Percentiles rank a stretch among this genome's conserved stretches.
Evolutionary conservation across 2,888 invertebrate species (phyloP).

Genomic region (Ecliptopera silaceata): DNA sequence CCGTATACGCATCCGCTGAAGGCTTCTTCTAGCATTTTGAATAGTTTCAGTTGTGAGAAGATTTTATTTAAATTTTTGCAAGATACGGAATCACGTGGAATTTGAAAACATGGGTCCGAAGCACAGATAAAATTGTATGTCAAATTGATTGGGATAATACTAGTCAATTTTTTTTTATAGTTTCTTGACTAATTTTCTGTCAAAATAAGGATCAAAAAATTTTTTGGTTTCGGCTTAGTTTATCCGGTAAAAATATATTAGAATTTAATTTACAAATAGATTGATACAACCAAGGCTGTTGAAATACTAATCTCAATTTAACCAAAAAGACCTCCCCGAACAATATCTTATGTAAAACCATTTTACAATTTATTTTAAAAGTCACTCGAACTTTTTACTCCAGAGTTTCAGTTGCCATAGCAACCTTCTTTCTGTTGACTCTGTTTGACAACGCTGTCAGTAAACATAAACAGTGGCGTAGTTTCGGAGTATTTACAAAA

Average conservation of each 20-base stretch:
- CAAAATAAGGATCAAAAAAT: too few species aligned
- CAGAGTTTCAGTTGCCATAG: constrained; percentile 35
- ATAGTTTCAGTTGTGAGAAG: background rate
- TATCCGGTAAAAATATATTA: too few species aligned
- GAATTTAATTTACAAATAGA: too few species aligned
- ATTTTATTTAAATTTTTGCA: constrained; percentile 1
- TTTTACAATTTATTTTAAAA: too few species aligned
- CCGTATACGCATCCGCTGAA: constrained; percentile 44
- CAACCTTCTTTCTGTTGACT: constrained; percentile 28
- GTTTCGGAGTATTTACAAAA: constrained; percentile 8
- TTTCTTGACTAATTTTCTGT: too few species aligned
- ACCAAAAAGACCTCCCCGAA: too few species aligned
- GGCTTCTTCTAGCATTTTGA: constrained; percentile 48
- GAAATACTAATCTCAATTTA: too few species aligned
- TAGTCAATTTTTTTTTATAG: too few species aligned
- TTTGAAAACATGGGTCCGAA: background rate
- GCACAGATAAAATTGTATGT: background rate
- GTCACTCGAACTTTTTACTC: too few species aligned
- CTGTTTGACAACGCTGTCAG: constrained; percentile 12
- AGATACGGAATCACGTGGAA: constrained; percentile 7
- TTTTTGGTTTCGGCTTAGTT: too few species aligned
- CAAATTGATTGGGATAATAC: background rate
- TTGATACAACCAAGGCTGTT: too few species aligned
- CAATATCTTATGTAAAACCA: too few species aligned
- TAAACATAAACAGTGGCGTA: background rate